These are phyloP conservation scores for Poecile montanus DNA, from an alignment of 2,797 vertebrate genomes.

Conservation along the genomic window DNA sequence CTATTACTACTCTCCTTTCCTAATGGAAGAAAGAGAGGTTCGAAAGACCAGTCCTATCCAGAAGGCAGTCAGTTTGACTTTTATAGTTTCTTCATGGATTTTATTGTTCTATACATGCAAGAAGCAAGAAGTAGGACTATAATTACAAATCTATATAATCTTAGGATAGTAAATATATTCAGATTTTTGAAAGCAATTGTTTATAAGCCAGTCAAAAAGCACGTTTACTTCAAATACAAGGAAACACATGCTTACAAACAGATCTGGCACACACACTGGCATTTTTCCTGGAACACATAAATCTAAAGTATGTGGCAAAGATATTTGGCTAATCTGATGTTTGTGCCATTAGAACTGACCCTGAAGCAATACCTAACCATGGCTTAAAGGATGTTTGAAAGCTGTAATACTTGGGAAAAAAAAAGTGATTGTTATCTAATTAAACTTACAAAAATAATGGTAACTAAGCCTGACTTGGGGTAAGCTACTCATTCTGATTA, in stretches of 20 bases:
- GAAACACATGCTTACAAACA: not conserved
- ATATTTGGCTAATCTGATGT: not conserved
- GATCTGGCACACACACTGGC: not conserved
- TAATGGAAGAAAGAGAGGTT: not conserved
- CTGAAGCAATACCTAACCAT: not conserved
- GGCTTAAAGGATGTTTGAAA: not conserved
- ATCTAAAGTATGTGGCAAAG: not conserved
- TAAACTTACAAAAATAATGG: not conserved
- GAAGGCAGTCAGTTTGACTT: not conserved
- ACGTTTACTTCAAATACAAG: not conserved
- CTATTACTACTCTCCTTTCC: not conserved
- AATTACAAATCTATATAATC: not conserved
- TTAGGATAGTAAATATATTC: not conserved
- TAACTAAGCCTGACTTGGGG: not conserved
- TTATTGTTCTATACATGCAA: not conserved
- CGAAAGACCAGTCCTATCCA: not conserved
- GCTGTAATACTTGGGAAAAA: not conserved
- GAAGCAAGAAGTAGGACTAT: not conserved
- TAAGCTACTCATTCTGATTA: not conserved
- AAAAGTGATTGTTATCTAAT: not conserved
- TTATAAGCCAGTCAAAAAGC: not conserved
- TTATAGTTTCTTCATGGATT: not conserved
- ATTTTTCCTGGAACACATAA: accelerated
- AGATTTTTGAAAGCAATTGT: not conserved
- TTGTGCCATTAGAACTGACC: not conserved